A percentile compares a stretch with the other conserved stretches of the same genome.
Evolutionary conservation across 2,113 vertebrate species (phyloP).

Genomic region (Apeltes quadracus): DNA sequence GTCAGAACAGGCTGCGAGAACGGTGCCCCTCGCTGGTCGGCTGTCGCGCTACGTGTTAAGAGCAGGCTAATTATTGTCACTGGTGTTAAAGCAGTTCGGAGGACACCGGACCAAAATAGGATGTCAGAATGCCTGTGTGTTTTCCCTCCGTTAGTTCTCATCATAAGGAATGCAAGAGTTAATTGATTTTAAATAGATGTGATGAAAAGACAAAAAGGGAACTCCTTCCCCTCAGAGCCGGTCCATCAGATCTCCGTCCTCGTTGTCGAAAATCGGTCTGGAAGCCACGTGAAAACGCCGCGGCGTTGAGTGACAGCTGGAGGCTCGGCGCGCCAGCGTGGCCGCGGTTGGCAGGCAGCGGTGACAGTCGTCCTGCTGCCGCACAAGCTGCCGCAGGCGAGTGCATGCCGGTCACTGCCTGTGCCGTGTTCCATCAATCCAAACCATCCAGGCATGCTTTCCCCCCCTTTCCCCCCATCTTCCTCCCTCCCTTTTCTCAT

Average conservation of each 20-base stretch:
- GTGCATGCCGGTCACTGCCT: conserved; percentile 50
- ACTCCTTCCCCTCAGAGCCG: not conserved
- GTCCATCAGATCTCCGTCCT: not conserved
- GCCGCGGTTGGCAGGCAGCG: conserved; percentile 67
- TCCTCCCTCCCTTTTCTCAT: not conserved
- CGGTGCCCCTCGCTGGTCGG: conserved; percentile 55
- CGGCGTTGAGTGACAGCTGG: conserved; percentile 71
- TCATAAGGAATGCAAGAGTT: not conserved
- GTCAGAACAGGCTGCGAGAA: conserved; percentile 69
- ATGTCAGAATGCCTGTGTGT: not conserved
- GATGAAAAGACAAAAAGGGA: not conserved
- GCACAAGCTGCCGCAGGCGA: conserved; percentile 68
- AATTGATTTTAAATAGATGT: not conserved
- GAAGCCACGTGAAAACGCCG: conserved; percentile 30
- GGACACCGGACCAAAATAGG: not conserved
- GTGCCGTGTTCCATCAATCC: conserved; percentile 29
- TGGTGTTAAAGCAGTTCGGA: conserved; percentile 22
- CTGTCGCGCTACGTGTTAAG: conserved; percentile 63
- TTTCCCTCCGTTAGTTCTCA: not conserved
- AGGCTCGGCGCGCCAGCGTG: conserved; percentile 41
- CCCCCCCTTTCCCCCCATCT: not conserved
- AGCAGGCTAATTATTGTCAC: conserved; percentile 60
- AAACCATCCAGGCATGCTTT: not conserved
- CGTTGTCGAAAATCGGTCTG: conserved; percentile 32
- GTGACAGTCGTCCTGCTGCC: conserved; percentile 76